Conservation (phyloP, 2,113 vertebrate genomes). For the Ptilonorhynchus violaceus region DNA sequence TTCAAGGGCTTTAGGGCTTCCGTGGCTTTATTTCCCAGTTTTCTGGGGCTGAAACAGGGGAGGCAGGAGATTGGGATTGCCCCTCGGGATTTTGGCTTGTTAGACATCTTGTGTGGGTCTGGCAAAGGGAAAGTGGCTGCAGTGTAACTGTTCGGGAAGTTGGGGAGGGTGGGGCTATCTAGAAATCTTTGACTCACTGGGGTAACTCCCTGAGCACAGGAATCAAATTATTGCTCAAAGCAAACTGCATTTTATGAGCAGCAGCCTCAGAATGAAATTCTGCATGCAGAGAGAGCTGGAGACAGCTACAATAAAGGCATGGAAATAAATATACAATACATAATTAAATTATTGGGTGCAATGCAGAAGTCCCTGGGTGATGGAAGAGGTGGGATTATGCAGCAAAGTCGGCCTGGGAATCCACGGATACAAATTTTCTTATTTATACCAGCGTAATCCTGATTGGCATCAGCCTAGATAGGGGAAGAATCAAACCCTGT, state of each 20-base stretch:
- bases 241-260: neutral
- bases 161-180: conserved; percentile 70
- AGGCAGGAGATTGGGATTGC: neutral
- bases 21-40: neutral
- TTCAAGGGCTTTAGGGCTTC: neutral
- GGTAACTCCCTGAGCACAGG: conserved; percentile 68
- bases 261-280: neutral
- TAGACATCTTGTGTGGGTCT: conserved; percentile 54
- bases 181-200: conserved; percentile 74
- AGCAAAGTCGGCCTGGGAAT: neutral
- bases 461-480: conserved; percentile 21
- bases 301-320: neutral
- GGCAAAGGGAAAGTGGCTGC: conserved; percentile 52
- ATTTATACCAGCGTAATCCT: conserved; percentile 30
- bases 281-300: neutral
- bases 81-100: conserved; percentile 33
- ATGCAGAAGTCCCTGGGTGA: neutral
- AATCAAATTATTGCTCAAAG: conserved; percentile 62
- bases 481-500: conserved; percentile 28
- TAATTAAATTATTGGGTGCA: conserved; percentile 9
- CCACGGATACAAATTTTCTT: conserved; percentile 1
- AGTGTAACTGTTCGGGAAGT: conserved; percentile 66
- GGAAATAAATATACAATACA: neutral
- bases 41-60: neutral
- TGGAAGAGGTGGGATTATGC: neutral